A percentile compares a stretch with the other conserved stretches of the same genome.
phyloP scores from a whole-genome alignment of 2,888 invertebrate species.

The Bursaphelenchus okinawaensis region DNA sequence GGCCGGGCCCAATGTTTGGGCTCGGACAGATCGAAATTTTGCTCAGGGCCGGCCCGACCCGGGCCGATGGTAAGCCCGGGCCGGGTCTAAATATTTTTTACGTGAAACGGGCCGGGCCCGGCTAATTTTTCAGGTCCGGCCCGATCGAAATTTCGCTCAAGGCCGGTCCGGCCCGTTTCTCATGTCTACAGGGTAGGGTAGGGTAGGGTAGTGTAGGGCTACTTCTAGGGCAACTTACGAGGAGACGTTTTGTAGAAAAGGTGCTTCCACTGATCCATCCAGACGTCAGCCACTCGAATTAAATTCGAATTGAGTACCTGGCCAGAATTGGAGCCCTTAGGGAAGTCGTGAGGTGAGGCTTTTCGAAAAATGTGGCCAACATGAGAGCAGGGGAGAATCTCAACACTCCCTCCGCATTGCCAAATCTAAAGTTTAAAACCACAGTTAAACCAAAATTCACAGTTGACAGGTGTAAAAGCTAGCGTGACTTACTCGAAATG shows the following conservation, averaged over 20 bases:
- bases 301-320: constrained; percentile 61
- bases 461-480: background rate
- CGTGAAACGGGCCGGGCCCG: too few relatives aligned
- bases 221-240: constrained; percentile 35
- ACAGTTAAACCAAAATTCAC: background rate
- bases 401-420: constrained; percentile 58
- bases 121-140: too few relatives aligned
- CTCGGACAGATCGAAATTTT: too few relatives aligned
- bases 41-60: too few relatives aligned
- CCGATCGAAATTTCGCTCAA: too few relatives aligned
- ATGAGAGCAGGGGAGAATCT: constrained; percentile 58
- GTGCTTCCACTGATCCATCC: constrained; percentile 63
- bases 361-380: constrained; percentile 58
- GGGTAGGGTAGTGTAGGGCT: background rate
- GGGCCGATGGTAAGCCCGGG: too few relatives aligned
- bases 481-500: constrained; percentile 69
- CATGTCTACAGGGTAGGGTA: too few relatives aligned
- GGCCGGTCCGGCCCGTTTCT: too few relatives aligned
- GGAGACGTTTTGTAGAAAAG: constrained; percentile 57
- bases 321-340: constrained; percentile 58
- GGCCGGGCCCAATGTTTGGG: too few relatives aligned
- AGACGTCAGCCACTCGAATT: constrained; percentile 62
- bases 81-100: too few relatives aligned
- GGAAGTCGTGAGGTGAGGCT: constrained; percentile 63
- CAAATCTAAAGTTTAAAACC: constrained; percentile 42